Conservation (phyloP, 2,113 vertebrate species). For the Empidonax traillii region DNA sequence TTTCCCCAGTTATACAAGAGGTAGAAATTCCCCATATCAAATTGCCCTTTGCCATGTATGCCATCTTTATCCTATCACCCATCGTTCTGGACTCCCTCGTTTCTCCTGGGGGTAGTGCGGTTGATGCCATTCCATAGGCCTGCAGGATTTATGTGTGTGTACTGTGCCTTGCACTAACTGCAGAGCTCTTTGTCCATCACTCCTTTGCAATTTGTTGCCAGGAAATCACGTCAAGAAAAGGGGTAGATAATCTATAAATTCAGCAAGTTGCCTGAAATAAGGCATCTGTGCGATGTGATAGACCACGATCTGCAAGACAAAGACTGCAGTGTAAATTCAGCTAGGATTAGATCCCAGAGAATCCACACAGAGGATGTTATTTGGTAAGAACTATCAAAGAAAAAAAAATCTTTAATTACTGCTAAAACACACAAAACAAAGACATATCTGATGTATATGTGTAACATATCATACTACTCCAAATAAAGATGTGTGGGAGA, state of each 20-base stretch:
- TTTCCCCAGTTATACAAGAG: constrained; percentile 29
- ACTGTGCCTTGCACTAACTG: background rate
- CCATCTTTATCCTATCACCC: constrained; percentile 63
- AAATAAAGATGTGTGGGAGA: background rate
- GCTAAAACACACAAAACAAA: background rate
- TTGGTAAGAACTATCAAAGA: background rate
- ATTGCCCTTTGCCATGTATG: background rate
- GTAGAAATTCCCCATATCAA: background rate
- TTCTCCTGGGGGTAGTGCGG: background rate
- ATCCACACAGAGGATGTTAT: background rate
- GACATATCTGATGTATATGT: background rate
- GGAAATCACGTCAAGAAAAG: background rate
- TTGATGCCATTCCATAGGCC: background rate
- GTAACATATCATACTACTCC: background rate
- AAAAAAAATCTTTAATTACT: background rate
- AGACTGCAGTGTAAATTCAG: background rate
- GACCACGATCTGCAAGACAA: background rate
- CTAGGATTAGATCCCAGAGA: background rate
- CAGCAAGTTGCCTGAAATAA: background rate
- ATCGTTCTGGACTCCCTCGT: background rate
- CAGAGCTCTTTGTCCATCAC: background rate
- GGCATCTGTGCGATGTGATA: background rate
- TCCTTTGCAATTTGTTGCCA: background rate
- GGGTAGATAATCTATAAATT: background rate
- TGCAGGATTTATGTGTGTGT: background rate